Conservation (phyloP, 2,888 invertebrate species). For the Amphipoea oculea region DNA sequence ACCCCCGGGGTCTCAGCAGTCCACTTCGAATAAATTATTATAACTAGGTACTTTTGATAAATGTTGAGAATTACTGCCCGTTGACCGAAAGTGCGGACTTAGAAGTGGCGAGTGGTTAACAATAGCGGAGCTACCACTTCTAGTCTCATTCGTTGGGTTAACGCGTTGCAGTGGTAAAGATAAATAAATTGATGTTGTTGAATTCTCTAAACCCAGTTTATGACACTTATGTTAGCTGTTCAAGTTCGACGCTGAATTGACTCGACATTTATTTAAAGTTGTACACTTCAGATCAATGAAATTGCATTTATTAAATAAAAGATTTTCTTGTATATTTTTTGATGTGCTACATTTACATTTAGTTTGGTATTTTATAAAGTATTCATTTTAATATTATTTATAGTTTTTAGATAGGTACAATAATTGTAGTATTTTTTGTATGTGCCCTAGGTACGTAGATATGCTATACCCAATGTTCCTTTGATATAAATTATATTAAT, state of each 20-base stretch:
- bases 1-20: conserved; percentile 15
- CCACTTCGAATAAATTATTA: conserved; percentile 27
- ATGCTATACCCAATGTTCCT: conserved; percentile 73
- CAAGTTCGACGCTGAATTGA: background rate
- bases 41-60: conserved; percentile 42
- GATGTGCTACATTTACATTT: conserved; percentile 77
- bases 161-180: background rate
- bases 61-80: conserved; percentile 35
- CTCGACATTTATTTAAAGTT: conserved; percentile 45
- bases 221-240: background rate
- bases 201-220: conserved; percentile 12
- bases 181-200: conserved; percentile 38
- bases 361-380: conserved; percentile 72
- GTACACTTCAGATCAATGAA: conserved; percentile 48
- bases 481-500: conserved; percentile 73
- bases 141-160: background rate
- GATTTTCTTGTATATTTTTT: conserved; percentile 77
- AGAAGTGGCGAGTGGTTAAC: background rate
- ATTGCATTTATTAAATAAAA: conserved; percentile 80
- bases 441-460: conserved; percentile 74
- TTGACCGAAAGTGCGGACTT: background rate
- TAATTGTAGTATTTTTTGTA: conserved; percentile 65
- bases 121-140: background rate
- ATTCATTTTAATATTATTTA: conserved; percentile 63
- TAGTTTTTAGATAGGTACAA: conserved; percentile 68